Evolutionary conservation across 2,888 invertebrate species (phyloP), one percentile per base, ranked within the genome.

Genomic region (Prenolepis imparis): DNA sequence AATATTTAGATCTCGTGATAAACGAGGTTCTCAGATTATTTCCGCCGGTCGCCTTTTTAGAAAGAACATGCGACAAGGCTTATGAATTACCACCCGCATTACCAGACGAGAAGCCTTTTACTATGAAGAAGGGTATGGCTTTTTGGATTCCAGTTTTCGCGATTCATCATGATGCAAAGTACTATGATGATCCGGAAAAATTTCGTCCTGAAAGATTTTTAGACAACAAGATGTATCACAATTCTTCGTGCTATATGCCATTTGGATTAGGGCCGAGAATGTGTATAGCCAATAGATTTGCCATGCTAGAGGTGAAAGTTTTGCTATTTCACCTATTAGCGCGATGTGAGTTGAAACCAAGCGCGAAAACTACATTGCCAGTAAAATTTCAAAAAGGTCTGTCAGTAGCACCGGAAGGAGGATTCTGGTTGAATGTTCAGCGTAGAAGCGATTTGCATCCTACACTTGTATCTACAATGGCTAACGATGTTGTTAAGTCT

Each of bases 1-100:
- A 95, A 83, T 96, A 96, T 90, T 87, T 96, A 91, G 96, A 96
- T 81, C 96, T 95, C 95, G 95, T 96, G 0, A 91, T 95, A 8
- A 87, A 85, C 86, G 93, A 94, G 84, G 81, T 91, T 3, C 83
- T 93, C 9, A 86, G 94, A 59, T 87, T 91, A 44, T 93, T 92
- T 84, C 92, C 94, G 4, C 87, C 92, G 1, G 85, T 87, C 0
- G 61, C 89, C 0, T 89, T 93, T 2, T 85, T 91, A 3, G 94
- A 94, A 74, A 90, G 95, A 41, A 18, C 89, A 5, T 93, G 93
- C 41, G 87, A 88, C 3, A 91, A 90, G 44, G 86, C 86, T 0
- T 93, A 91, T 78, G 89, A 91, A 21, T 66, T 93, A 9, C 93
- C 92, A 15, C 87, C 92, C 0, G 73, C 91, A 0, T 84, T 89